Percentiles rank a stretch among this genome's conserved stretches.
Evolutionary conservation across 2,113 vertebrate genomes (phyloP).

Genomic region (Oryzias celebensis): DNA sequence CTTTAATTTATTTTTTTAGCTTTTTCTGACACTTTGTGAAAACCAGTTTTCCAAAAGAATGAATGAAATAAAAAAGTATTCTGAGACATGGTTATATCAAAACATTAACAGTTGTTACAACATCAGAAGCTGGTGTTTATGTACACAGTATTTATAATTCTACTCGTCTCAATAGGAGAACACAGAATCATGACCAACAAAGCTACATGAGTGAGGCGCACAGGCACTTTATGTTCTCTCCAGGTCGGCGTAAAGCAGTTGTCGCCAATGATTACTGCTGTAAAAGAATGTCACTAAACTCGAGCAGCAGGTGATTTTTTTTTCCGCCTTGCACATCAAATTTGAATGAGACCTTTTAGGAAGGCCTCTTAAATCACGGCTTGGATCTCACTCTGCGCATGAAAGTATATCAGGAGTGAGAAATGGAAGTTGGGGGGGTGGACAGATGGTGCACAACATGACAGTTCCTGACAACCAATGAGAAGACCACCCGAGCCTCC

Average conservation of each 20-base stretch:
- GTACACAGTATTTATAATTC: constrained; percentile 7
- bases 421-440: constrained; percentile 9
- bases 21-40: no score
- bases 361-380: constrained; percentile 23
- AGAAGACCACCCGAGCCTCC: not conserved
- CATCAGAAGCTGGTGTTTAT: constrained; percentile 29
- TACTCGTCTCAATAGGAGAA: constrained; percentile 8
- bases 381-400: constrained; percentile 27
- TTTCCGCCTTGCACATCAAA: constrained; percentile 46
- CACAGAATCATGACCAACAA: constrained; percentile 10
- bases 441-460: constrained; percentile 18
- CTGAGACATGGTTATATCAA: not conserved
- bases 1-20: fast-evolving
- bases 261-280: constrained; percentile 29
- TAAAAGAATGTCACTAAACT: constrained; percentile 29
- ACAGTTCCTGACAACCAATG: not conserved
- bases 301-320: constrained; percentile 18
- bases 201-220: constrained; percentile 44
- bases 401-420: constrained; percentile 28
- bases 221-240: constrained; percentile 68
- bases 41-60: no score
- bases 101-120: constrained; percentile 36
- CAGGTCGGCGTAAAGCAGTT: constrained; percentile 46
- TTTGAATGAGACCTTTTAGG: constrained; percentile 43
- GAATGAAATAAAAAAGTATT: not conserved